Conservation (phyloP, 1,140 invertebrate species). For the Musca domestica region DNA sequence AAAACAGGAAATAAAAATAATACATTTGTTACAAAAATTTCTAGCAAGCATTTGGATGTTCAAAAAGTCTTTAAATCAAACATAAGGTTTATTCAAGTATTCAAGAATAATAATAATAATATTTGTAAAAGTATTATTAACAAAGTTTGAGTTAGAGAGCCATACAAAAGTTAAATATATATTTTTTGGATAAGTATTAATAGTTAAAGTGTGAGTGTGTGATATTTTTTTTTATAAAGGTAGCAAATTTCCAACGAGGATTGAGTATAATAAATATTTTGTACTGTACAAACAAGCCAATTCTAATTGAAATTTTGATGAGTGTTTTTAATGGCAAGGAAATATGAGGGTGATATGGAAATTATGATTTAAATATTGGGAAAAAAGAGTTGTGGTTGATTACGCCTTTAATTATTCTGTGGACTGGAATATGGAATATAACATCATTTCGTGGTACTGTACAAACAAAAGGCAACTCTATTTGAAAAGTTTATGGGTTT, state of each 20-base stretch:
- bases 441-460: too few relatives aligned
- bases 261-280: not conserved
- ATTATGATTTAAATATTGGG: too few relatives aligned
- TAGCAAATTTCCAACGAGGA: not conserved
- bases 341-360: too few relatives aligned
- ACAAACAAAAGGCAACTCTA: too few relatives aligned
- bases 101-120: not conserved
- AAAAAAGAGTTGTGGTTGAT: not conserved
- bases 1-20: not conserved
- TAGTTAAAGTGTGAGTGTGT: too few relatives aligned
- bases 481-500: too few relatives aligned
- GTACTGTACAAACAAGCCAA: conserved; percentile 6
- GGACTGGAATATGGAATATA: not conserved
- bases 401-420: not conserved
- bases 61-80: not conserved
- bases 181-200: too few relatives aligned
- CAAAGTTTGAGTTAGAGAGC: too few relatives aligned
- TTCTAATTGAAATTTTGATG: not conserved
- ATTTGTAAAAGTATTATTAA: too few relatives aligned
- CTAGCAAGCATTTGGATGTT: conserved; percentile 11
- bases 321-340: too few relatives aligned
- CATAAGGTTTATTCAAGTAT: conserved; percentile 8
- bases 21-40: not conserved
- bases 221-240: too few relatives aligned
- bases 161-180: too few relatives aligned